Conservation (phyloP, 1,140 invertebrate species). For the Oryzaephilus surinamensis region DNA sequence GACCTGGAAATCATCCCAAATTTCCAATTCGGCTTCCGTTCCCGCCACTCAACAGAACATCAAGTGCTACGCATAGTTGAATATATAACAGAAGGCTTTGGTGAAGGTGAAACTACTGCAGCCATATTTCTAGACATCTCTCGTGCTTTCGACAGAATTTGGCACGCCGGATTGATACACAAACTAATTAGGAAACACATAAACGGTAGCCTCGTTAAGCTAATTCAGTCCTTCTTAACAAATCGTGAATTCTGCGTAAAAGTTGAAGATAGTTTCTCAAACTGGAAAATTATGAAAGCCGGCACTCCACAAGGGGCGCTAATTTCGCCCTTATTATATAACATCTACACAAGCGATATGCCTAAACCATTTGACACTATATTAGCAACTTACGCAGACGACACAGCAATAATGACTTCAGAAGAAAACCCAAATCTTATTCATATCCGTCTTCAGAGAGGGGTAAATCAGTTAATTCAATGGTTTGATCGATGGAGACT, state of each 20-base stretch:
- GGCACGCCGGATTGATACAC: constrained; percentile 18
- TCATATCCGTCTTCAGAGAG: constrained; percentile 1
- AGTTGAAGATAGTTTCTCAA: constrained; percentile 7
- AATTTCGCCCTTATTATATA: constrained; percentile 17
- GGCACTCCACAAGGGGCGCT: constrained; percentile 25
- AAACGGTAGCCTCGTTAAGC: constrained; percentile 4
- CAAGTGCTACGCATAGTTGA: neutral
- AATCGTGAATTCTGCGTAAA: constrained; percentile 18
- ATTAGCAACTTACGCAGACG: constrained; percentile 21
- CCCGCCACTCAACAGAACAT: neutral
- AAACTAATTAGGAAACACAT: constrained; percentile 14
- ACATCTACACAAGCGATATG: constrained; percentile 20
- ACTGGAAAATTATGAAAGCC: constrained; percentile 8
- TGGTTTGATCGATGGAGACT: constrained; percentile 5
- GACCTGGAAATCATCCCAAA: neutral
- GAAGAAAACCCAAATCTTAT: neutral
- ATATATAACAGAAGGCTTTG: neutral
- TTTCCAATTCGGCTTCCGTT: neutral
- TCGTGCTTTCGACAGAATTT: constrained; percentile 27
- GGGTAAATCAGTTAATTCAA: neutral
- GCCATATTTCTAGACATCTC: constrained; percentile 19
- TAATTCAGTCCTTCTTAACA: constrained; percentile 14
- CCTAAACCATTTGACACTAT: constrained; percentile 13
- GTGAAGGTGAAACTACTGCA: constrained; percentile 3
- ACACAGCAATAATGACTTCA: constrained; percentile 14